phyloP scores from a whole-genome alignment of 92 coral and sea anemone species.

The Pocillopora grandis region DNA sequence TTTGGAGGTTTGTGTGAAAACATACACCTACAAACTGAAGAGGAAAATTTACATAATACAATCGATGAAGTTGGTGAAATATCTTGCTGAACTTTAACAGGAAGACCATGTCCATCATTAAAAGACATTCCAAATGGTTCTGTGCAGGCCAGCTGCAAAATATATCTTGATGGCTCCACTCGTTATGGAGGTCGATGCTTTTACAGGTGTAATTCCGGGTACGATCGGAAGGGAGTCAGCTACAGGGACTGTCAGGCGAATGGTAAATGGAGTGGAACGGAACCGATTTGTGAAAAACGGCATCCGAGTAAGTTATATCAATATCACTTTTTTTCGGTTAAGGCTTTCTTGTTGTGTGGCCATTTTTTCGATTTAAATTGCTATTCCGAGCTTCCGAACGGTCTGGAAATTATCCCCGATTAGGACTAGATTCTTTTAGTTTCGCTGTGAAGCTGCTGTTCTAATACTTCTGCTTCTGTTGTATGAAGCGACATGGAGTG shows the following conservation, averaged over 20 bases:
- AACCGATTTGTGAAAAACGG: constrained; percentile 5
- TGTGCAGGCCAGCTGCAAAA: background rate
- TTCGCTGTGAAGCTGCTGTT: no score
- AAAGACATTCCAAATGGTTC: background rate
- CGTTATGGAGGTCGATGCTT: background rate
- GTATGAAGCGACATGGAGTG: no score
- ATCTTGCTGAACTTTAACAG: background rate
- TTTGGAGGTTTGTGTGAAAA: no score
- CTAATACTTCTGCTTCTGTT: no score
- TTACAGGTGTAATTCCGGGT: background rate
- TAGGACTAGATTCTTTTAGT: no score
- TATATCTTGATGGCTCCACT: no score
- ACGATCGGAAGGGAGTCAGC: background rate
- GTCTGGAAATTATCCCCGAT: no score
- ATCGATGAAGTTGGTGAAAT: background rate
- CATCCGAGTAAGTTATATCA: constrained; percentile 11
- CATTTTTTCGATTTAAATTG: background rate
- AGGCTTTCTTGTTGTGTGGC: background rate
- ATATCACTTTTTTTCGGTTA: no score
- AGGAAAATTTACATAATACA: no score
- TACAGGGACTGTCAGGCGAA: constrained; percentile 6
- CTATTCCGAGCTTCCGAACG: no score
- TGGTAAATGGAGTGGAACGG: constrained; percentile 20
- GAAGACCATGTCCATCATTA: constrained; percentile 5
- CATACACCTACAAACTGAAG: no score